Percentiles rank a stretch among this genome's conserved stretches.
Conservation (phyloP, 2,797 vertebrate genomes). For the Ptychadena robeensis region DNA sequence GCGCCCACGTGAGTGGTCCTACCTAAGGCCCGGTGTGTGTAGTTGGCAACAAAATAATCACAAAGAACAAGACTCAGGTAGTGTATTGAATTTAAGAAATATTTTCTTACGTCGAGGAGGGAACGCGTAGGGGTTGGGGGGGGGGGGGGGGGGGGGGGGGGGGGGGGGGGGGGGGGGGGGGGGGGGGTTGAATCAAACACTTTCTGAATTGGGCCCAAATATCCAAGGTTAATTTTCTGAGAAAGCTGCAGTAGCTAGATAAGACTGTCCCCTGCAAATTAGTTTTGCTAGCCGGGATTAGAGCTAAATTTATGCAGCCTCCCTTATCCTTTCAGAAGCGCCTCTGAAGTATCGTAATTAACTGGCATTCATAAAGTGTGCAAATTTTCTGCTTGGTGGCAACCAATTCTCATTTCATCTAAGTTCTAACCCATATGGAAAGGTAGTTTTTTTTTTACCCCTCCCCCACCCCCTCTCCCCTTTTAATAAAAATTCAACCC, state of each 20-base stretch:
- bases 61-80: slow-evolving; percentile 83
- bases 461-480: slow-evolving; percentile 35
- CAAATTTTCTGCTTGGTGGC: slow-evolving; percentile 98
- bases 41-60: slow-evolving; percentile 83
- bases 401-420: slow-evolving; percentile 94
- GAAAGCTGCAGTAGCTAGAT: slow-evolving; percentile 99
- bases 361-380: slow-evolving; percentile 99
- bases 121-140: too few species aligned
- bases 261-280: slow-evolving; percentile 99
- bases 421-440: slow-evolving; percentile 86
- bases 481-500: slow-evolving; percentile 71
- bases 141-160: too few species aligned
- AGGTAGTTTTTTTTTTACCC: slow-evolving; percentile 78
- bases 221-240: slow-evolving; percentile 99
- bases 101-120: slow-evolving; percentile 81
- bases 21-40: too few species aligned
- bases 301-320: slow-evolving; percentile 99
- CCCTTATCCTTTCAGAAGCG: slow-evolving; percentile 99
- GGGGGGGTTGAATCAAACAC: slow-evolving; percentile 88
- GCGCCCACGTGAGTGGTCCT: too few species aligned
- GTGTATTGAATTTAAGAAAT: slow-evolving; percentile 79
- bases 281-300: slow-evolving; percentile 99
- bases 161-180: too few species aligned
- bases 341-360: slow-evolving; percentile 99
- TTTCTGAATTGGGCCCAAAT: slow-evolving; percentile 99